Conservation (phyloP, 1,140 invertebrate species). For the Drosophila baimaii region DNA sequence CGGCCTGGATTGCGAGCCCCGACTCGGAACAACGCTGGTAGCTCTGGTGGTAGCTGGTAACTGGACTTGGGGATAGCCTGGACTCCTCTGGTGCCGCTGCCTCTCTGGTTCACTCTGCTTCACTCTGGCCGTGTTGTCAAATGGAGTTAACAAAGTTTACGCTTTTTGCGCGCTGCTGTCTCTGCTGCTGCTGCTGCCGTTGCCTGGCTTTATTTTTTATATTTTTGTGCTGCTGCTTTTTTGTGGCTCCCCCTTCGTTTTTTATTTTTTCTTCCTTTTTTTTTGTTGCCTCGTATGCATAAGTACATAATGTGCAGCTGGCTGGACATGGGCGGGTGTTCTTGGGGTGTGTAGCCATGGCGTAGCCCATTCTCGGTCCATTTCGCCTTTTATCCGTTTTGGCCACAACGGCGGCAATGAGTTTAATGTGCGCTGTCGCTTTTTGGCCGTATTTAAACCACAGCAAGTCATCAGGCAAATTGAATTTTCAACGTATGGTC, state of each 20-base stretch:
- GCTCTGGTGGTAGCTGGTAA: not conserved
- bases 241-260: conserved; percentile 16
- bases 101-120: conserved; percentile 13
- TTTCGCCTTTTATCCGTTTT: conserved; percentile 62
- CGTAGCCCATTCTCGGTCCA: conserved; percentile 7
- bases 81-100: no score
- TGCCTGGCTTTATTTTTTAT: conserved; percentile 24
- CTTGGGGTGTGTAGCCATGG: conserved; percentile 32
- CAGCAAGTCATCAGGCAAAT: conserved; percentile 83
- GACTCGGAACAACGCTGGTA: not conserved
- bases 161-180: conserved; percentile 66
- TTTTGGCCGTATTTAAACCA: conserved; percentile 80
- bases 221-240: conserved; percentile 42
- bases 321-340: conserved; percentile 43
- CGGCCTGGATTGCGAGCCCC: conserved; percentile 24
- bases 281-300: conserved; percentile 64
- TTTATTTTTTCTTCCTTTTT: conserved; percentile 8
- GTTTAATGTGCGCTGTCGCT: conserved; percentile 78
- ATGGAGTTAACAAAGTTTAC: conserved; percentile 82
- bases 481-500: conserved; percentile 83
- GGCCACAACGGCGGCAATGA: conserved; percentile 66
- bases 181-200: conserved; percentile 24
- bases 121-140: conserved; percentile 62
- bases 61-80: conserved; percentile 10
- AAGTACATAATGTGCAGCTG: conserved; percentile 77